These are phyloP conservation scores for Calliopum simillimum DNA, from an alignment of 2,888 invertebrate species.

Conservation along the genomic window DNA sequence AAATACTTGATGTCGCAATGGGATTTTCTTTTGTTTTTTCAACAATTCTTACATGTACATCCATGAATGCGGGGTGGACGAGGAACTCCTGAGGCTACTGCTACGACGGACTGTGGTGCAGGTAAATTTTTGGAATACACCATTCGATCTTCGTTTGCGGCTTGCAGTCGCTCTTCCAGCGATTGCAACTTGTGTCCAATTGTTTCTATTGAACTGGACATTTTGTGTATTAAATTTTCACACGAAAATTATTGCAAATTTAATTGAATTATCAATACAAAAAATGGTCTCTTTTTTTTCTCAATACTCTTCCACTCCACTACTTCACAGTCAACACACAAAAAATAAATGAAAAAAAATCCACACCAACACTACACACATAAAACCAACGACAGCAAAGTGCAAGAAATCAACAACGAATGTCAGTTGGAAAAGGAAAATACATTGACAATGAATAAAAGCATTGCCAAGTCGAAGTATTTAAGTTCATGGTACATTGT, in stretches of 20 bases:
- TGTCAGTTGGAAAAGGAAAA: not conserved
- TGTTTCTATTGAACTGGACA: constrained; percentile 69
- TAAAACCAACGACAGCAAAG: constrained; percentile 33
- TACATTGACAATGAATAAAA: too few species aligned
- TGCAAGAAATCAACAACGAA: constrained; percentile 32
- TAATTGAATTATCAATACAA: constrained; percentile 42
- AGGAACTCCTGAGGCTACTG: constrained; percentile 53
- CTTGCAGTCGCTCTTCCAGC: constrained; percentile 81
- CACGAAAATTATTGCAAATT: constrained; percentile 37
- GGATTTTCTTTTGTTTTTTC: too few species aligned
- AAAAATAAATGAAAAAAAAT: constrained; percentile 39
- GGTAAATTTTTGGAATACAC: constrained; percentile 60
- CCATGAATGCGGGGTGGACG: constrained; percentile 72
- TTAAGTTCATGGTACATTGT: too few species aligned
- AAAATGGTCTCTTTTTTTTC: constrained; percentile 35
- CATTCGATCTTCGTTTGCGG: constrained; percentile 66
- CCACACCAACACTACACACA: constrained; percentile 22
- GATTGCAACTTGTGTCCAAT: constrained; percentile 77
- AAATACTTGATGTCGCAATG: too few species aligned
- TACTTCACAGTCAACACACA: constrained; percentile 29
- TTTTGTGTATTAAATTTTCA: constrained; percentile 41
- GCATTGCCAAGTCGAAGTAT: too few species aligned
- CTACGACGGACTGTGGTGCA: constrained; percentile 61
- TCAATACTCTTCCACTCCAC: constrained; percentile 28
- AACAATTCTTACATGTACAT: constrained; percentile 36